Base-by-base conservation (phyloP, 2,113 vertebrate species). In the Limnothrissa miodon region DNA sequence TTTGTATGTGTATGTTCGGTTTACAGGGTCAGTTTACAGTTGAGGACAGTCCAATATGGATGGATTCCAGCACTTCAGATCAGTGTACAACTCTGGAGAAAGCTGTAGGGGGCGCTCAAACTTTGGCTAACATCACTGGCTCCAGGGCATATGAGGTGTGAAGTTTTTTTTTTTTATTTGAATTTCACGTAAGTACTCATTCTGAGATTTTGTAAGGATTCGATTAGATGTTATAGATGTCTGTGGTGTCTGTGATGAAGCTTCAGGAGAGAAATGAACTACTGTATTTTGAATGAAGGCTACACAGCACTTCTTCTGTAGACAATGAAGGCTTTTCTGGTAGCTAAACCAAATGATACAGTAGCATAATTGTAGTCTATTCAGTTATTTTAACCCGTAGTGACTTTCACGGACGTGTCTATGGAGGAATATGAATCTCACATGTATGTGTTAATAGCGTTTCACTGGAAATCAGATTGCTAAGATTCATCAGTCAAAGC, bases 391-490 rank as follows among this genome's bases (percentile, higher is more conserved):
- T 36, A n/a, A n/a, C n/a, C n/a, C n/a, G n/a, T n/a, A 33, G 33
- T 36, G 0, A 70, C 10, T 70, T 29, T 36, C 8, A 11, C 33
- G 10, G 5, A 33, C 5, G 42, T 42, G 42, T 42, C 36, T 74
- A 74, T 29, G 19, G 4, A n/a, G 3, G 53, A 21, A 56, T 66
- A 10, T 36, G 36, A 11, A 36, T 36, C 33, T 70, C 25, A 10
- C 25, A 21, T 83, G 56, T 89, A 88, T 92, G 88, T 80, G 83
- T 33, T 39, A 36, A 74, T 90, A 99, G 98, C 96, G 98, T 81
- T 99, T 99, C 90, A 99, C 98, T 88, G 98, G 96, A 90, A 99
- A 96, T 92, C 98, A 99, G 89, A 98, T 99, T 78, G 93, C 96
- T 15, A 99, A 99, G 92, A 89, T 99, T 89, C 93, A 88, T 84